These are phyloP conservation scores for Hyphantria cunea DNA, from an alignment of 1,140 invertebrate genomes.

Conservation along the genomic window DNA sequence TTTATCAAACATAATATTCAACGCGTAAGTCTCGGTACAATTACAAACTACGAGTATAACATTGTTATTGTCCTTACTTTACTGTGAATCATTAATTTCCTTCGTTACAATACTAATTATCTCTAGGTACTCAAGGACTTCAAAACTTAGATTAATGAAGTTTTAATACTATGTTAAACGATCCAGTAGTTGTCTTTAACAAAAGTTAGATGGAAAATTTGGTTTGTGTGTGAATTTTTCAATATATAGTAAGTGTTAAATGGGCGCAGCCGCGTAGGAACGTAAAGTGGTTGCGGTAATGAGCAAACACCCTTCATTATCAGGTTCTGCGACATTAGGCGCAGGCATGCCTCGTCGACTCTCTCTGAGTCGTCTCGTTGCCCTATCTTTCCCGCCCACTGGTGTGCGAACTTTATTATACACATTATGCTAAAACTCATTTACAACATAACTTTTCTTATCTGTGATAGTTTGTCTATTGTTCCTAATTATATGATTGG, in stretches of 20 bases:
- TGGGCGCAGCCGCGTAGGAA: slow-evolving; percentile 17
- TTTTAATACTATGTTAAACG: slow-evolving; percentile 10
- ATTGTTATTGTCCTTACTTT: slow-evolving; percentile 47
- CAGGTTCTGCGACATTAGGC: slow-evolving; percentile 35
- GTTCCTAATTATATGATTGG: too few relatives aligned
- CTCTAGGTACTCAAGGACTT: slow-evolving; percentile 19
- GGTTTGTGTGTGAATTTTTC: slow-evolving; percentile 4
- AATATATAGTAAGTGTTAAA: slow-evolving; percentile 16
- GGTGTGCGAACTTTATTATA: background rate
- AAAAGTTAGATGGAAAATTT: background rate
- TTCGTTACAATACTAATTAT: slow-evolving; percentile 35
- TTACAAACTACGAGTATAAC: slow-evolving; percentile 44
- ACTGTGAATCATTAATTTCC: slow-evolving; percentile 47
- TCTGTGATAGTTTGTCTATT: too few relatives aligned
- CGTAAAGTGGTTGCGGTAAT: slow-evolving; percentile 32
- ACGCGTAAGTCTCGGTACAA: slow-evolving; percentile 47
- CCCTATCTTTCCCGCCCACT: background rate
- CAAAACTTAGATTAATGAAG: slow-evolving; percentile 11
- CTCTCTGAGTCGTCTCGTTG: background rate
- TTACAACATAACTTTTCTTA: too few relatives aligned
- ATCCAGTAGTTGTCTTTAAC: slow-evolving; percentile 4
- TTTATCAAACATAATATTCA: slow-evolving; percentile 58
- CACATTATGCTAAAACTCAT: too few relatives aligned
- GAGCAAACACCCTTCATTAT: slow-evolving; percentile 36
- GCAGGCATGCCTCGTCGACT: slow-evolving; percentile 31